These are phyloP conservation scores for Cataglyphis cursor DNA, from an alignment of 2,888 invertebrate genomes.

Conservation along the genomic window DNA sequence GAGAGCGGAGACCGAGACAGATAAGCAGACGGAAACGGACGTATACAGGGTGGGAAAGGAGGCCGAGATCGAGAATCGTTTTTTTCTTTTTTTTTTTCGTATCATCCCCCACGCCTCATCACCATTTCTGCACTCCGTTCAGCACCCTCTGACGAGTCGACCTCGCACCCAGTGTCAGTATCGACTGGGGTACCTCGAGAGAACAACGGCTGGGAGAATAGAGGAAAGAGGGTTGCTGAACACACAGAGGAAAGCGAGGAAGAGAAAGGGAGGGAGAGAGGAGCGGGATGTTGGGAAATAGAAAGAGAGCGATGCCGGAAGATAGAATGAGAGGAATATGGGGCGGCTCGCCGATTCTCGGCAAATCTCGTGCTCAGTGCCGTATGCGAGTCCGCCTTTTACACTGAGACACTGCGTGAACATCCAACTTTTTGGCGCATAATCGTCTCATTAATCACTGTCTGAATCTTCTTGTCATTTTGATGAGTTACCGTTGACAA, in stretches of 20 bases:
- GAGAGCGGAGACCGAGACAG: not conserved
- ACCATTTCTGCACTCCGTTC: conserved; percentile 76
- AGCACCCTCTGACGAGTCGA: conserved; percentile 85
- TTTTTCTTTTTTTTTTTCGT: conserved; percentile 60
- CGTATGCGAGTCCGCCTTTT: conserved; percentile 54
- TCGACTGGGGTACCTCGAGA: conserved; percentile 82
- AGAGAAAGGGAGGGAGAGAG: conserved; percentile 46
- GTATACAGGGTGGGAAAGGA: not conserved
- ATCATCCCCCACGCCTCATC: conserved; percentile 55
- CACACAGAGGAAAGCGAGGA: conserved; percentile 62
- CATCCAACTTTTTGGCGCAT: conserved; percentile 36
- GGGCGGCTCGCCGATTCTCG: conserved; percentile 77
- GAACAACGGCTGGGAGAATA: conserved; percentile 63
- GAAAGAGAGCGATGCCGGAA: conserved; percentile 59
- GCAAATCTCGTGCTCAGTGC: conserved; percentile 71
- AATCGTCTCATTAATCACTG: conserved; percentile 44
- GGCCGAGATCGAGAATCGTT: conserved; percentile 21
- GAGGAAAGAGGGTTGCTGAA: conserved; percentile 74
- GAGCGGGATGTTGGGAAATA: conserved; percentile 38
- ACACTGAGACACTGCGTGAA: not conserved
- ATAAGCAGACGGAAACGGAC: conserved; percentile 18
- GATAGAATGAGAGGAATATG: conserved; percentile 61
- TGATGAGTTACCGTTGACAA: conserved; percentile 32
- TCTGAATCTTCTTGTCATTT: conserved; percentile 25
- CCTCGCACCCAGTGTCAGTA: conserved; percentile 84